Evolutionary conservation across 2,113 vertebrate species (phyloP).

Genomic region (Urocitellus parryii): DNA sequence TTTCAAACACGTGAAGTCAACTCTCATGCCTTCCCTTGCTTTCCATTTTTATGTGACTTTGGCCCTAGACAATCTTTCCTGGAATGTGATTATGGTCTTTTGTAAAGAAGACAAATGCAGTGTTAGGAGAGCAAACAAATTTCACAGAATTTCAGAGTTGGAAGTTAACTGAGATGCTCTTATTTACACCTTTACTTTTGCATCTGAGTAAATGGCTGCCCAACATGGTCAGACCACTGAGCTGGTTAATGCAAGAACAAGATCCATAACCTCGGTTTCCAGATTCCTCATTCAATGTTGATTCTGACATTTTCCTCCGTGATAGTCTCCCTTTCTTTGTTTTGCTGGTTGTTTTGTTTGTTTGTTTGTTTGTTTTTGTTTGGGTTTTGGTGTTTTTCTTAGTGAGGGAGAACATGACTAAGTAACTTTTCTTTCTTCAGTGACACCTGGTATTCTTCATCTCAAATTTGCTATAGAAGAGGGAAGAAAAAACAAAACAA

Average conservation of each 20-base stretch:
- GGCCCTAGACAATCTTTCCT: neutral
- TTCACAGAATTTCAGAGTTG: conserved; percentile 20
- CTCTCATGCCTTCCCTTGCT: neutral
- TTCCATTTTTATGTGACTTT: neutral
- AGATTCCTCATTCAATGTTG: neutral
- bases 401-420: neutral
- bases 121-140: neutral
- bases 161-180: neutral
- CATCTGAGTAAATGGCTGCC: neutral
- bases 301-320: neutral
- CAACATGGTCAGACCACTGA: neutral
- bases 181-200: neutral
- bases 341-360: neutral
- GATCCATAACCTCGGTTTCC: neutral
- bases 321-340: neutral
- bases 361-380: neutral
- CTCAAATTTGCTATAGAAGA: neutral
- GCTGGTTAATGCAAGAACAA: neutral
- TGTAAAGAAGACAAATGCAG: neutral
- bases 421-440: neutral
- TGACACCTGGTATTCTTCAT: neutral
- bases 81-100: neutral
- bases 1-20: neutral
- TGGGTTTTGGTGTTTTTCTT: neutral
- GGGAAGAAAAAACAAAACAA: neutral